These are phyloP conservation scores for Pomatostomus ruficeps DNA, from an alignment of 2,113 vertebrate genomes.

Conservation along the genomic window DNA sequence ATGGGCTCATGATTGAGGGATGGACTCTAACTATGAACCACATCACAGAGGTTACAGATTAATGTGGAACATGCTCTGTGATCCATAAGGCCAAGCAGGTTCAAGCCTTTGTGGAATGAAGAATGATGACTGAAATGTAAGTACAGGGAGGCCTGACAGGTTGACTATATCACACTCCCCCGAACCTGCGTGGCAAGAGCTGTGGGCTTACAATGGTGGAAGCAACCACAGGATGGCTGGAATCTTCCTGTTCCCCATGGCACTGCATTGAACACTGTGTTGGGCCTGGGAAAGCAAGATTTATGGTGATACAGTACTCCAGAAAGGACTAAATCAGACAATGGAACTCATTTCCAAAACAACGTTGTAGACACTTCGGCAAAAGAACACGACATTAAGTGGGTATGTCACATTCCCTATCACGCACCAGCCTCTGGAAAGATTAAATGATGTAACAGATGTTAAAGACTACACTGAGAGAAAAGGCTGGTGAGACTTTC, in stretches of 20 bases:
- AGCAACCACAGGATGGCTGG: background rate
- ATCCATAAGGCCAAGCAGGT: accelerated
- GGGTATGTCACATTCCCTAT: background rate
- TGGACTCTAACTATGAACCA: background rate
- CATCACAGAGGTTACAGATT: too few species aligned
- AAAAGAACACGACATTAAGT: too few species aligned
- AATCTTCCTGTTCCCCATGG: background rate
- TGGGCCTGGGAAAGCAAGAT: background rate
- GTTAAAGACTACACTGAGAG: background rate
- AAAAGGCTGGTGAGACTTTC: background rate
- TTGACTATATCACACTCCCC: background rate
- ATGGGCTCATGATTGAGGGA: background rate
- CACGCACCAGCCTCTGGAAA: background rate
- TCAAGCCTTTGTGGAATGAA: background rate
- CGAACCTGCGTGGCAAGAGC: background rate
- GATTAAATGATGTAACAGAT: background rate
- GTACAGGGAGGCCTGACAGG: background rate
- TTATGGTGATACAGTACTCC: background rate
- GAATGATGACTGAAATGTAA: background rate
- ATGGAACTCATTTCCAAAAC: accelerated
- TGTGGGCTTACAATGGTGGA: background rate
- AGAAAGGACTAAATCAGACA: background rate
- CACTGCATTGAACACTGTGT: too few species aligned
- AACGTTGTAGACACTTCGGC: background rate
- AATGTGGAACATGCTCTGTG: too few species aligned